These are phyloP conservation scores for Grammomys dolichurus DNA, from an alignment of 2,113 vertebrate species.

Conservation along the genomic window DNA sequence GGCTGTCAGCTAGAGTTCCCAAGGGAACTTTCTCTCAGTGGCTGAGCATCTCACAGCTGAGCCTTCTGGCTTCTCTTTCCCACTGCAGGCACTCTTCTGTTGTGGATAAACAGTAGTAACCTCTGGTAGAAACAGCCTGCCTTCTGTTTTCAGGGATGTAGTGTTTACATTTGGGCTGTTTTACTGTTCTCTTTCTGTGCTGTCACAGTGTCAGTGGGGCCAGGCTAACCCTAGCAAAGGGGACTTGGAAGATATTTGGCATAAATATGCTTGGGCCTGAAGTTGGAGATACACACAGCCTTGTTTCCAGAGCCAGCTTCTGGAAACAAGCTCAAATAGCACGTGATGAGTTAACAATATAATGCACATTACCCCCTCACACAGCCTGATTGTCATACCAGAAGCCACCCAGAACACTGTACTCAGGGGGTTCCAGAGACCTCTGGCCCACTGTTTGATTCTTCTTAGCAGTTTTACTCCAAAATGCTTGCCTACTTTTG, in stretches of 20 bases:
- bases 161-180: not conserved
- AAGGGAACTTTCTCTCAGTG: not conserved
- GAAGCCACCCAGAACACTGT: not conserved
- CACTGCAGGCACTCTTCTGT: not conserved
- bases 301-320: not conserved
- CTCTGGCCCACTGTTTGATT: not conserved
- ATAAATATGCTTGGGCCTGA: not conserved
- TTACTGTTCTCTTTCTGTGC: not conserved
- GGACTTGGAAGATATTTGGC: not conserved
- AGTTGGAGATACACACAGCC: not conserved
- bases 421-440: not conserved
- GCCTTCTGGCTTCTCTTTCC: not conserved
- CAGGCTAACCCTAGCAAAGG: not conserved
- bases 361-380: not conserved
- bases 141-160: not conserved
- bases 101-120: not conserved
- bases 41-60: not conserved
- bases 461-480: not conserved
- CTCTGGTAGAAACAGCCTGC: not conserved
- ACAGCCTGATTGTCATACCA: too few relatives aligned
- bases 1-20: not conserved
- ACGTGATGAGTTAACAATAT: not conserved
- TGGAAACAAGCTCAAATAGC: not conserved
- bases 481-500: not conserved
- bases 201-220: not conserved